Base-by-base conservation (phyloP, 2,888 invertebrate genomes). In the Altica lythri region DNA sequence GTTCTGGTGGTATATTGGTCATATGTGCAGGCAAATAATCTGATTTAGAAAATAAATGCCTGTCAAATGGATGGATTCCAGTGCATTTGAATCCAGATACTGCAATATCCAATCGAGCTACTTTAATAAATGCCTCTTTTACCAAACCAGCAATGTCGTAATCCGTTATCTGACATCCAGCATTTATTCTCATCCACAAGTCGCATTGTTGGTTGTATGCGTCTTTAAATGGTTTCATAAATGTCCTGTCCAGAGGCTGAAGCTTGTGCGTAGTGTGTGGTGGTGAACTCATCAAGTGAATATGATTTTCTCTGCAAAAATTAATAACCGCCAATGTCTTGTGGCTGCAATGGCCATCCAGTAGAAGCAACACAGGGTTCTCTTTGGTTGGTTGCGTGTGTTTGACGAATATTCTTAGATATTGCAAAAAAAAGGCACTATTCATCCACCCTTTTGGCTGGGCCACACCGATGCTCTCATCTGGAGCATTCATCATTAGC, bases 61-160 rank as follows among this genome's bases (percentile, higher is more conserved):
- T n/a, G n/a, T n/a, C n/a, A n/a, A n/a, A n/a, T n/a, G n/a, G n/a
- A n/a, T n/a, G n/a, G n/a, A n/a, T n/a, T n/a, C n/a, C n/a, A n/a
- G n/a, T n/a, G n/a, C n/a, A n/a, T n/a, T n/a, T n/a, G n/a, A n/a
- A n/a, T n/a, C n/a, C n/a, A n/a, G n/a, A n/a, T n/a, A n/a, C 22
- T 4, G 19, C 19, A 18, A 16, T 38, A 9, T 38, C 2, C 10
- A 38, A 18, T 8, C 38, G 18, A 38, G 38, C 17, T 5, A 18
- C 10, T 4, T 38, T 6, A 2, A 18, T 18, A 18, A 38, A 10
- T n/a, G 38, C 38, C 10, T 38, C 18, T n/a, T 6, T 10, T 4
- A 38, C 18, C 19, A 38, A 18, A 16, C 18, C 38, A 6, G 38
- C 38, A 17, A 38, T 16, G n/a, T 38, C 38, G 18, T 38, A 38